Base-by-base conservation (phyloP, 1,140 invertebrate species). In the Coptotermes formosanus region DNA sequence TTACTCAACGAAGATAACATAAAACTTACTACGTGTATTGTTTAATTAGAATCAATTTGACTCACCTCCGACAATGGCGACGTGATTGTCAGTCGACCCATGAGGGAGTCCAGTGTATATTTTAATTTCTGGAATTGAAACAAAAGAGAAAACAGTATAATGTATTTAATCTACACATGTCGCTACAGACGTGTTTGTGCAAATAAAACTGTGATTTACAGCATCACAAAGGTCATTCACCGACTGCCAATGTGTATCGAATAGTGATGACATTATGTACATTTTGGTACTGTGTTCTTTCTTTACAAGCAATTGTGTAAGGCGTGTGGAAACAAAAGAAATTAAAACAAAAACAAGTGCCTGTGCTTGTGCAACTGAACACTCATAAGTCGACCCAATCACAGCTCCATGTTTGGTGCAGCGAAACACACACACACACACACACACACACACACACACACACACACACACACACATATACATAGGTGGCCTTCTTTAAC, bases 51-150 rank as follows among this genome's bases (percentile, higher is more conserved):
- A 48, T 48, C 12, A 82, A 86, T 52, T 11, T 69, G 75, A 55
- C 52, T 55, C 86, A 90, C 89, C 90, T 85, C 89, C 90, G 48
- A 89, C 88, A 82, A 90, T 90, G 43, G 89, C 89, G 30, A 90
- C 88, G n/a, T 89, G 89, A 87, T 90, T 88, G 82, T 90, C 90
- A n/a, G 86, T 89, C 32, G 88, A 89, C n/a, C 88, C 87, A 45
- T 87, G 59, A 84, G 89, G 88, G 19, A 89, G 88, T 83, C 87
- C 88, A 64, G 87, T 88, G 84, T 88, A 85, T 82, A 90, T 87
- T 87, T 89, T 89, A 84, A 90, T 89, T 85, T 89, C 90, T 90
- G 88, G 83, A 87, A 87, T 19, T 75, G 32, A 89, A 89, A 83
- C 38, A 69, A 44, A 38, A 59, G 23, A 86, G 81, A 82, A 85